Evolutionary conservation across 1,140 invertebrate species (phyloP).

Genomic region (Atta texana): DNA sequence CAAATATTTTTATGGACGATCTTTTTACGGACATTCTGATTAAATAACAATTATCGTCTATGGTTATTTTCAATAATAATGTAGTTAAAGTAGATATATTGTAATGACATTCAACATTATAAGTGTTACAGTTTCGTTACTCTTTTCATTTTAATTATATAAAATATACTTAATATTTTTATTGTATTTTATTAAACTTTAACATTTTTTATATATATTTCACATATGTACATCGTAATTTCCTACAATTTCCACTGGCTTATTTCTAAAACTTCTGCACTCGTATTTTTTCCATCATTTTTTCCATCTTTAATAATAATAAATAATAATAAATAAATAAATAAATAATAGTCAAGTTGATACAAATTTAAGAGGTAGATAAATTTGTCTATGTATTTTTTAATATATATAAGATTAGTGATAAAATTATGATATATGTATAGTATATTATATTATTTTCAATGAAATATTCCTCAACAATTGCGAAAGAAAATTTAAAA

Average conservation of each 20-base stretch:
- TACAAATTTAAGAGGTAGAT: neutral
- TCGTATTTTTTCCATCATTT: neutral
- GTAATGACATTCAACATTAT: neutral
- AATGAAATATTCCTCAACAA: too few relatives aligned
- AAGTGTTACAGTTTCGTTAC: neutral
- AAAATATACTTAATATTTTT: neutral
- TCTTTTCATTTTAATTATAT: neutral
- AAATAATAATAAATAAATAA: too few relatives aligned
- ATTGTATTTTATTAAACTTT: neutral
- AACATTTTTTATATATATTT: neutral
- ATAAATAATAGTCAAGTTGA: neutral
- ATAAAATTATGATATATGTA: too few relatives aligned
- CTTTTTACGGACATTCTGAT: slow-evolving; percentile 35
- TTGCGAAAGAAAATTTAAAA: too few relatives aligned
- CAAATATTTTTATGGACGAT: neutral
- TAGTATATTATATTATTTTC: too few relatives aligned
- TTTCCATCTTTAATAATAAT: neutral
- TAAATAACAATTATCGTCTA: neutral
- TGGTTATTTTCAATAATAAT: neutral
- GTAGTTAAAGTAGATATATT: neutral
- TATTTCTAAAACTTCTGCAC: neutral
- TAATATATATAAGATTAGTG: too few relatives aligned
- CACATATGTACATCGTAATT: neutral
- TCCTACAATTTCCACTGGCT: neutral
- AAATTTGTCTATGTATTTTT: too few relatives aligned